Evolutionary conservation across 2,888 invertebrate genomes (phyloP).

Genomic region (Furcula furcula): DNA sequence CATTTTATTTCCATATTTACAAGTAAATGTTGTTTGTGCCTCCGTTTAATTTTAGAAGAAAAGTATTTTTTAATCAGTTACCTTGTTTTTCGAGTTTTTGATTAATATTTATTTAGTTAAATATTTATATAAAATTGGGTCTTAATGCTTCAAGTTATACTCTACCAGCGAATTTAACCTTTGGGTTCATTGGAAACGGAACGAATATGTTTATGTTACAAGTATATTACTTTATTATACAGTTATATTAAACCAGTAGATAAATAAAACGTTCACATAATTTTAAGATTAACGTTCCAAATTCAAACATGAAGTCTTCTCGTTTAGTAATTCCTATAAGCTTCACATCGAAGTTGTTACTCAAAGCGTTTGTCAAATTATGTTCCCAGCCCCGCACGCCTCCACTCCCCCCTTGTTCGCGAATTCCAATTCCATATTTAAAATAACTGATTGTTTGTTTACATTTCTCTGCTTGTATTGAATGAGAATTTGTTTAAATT

Average conservation of each 20-base stretch:
- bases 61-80: no score
- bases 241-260: not conserved
- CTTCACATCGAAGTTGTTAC: slow-evolving; percentile 27
- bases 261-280: slow-evolving; percentile 13
- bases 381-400: slow-evolving; percentile 19
- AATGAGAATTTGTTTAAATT: slow-evolving; percentile 59
- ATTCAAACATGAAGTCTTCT: slow-evolving; percentile 37
- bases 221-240: no score
- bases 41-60: no score
- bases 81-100: no score
- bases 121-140: no score
- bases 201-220: no score
- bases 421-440: slow-evolving; percentile 68
- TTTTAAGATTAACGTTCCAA: slow-evolving; percentile 31
- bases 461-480: slow-evolving; percentile 72
- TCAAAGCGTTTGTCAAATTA: slow-evolving; percentile 66
- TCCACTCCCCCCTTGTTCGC: slow-evolving; percentile 35
- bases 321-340: no score
- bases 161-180: no score
- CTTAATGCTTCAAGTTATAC: no score
- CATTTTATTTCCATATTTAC: slow-evolving; percentile 6
- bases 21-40: no score
- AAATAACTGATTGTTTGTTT: slow-evolving; percentile 78
- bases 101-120: no score
- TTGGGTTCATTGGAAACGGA: no score